phyloP scores from a whole-genome alignment of 2,888 invertebrate species.

The Eudemis profundana region DNA sequence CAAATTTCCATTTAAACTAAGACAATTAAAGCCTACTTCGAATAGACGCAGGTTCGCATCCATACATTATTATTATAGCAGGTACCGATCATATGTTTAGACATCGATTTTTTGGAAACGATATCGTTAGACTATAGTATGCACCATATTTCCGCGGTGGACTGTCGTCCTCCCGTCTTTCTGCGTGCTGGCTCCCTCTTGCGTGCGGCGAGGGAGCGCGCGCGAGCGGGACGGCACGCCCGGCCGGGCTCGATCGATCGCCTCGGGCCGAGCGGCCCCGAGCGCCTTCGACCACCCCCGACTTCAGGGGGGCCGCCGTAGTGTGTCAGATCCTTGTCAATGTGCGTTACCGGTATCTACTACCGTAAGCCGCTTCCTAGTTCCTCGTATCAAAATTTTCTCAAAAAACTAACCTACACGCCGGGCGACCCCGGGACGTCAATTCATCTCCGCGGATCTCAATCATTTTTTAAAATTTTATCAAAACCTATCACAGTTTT shows the following conservation, averaged over 20 bases:
- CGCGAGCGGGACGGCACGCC: slow-evolving; percentile 47
- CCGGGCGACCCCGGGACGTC: slow-evolving; percentile 44
- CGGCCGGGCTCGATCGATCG: slow-evolving; percentile 44
- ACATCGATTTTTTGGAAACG: slow-evolving; percentile 70
- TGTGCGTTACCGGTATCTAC: slow-evolving; percentile 58
- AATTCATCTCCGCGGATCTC: slow-evolving; percentile 57
- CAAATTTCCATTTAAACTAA: slow-evolving; percentile 84
- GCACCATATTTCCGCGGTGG: slow-evolving; percentile 80
- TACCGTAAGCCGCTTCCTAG: slow-evolving; percentile 63
- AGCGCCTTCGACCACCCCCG: slow-evolving; percentile 30
- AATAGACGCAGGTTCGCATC: slow-evolving; percentile 84
- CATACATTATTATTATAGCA: slow-evolving; percentile 82
- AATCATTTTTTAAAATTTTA: slow-evolving; percentile 81
- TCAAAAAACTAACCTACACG: slow-evolving; percentile 51
- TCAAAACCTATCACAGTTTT: slow-evolving; percentile 86
- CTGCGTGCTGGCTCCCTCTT: slow-evolving; percentile 42
- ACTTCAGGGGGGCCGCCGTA: slow-evolving; percentile 45
- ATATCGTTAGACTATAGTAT: slow-evolving; percentile 74
- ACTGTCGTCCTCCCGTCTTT: slow-evolving; percentile 47
- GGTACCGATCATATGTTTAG: slow-evolving; percentile 82
- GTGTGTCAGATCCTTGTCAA: slow-evolving; percentile 54
- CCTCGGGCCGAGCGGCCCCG: slow-evolving; percentile 33
- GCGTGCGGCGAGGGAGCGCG: slow-evolving; percentile 44
- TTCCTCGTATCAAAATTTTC: slow-evolving; percentile 48
- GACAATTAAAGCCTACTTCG: slow-evolving; percentile 84